phyloP scores from a whole-genome alignment of 1,140 invertebrate species.

The Zophobas atratus region DNA sequence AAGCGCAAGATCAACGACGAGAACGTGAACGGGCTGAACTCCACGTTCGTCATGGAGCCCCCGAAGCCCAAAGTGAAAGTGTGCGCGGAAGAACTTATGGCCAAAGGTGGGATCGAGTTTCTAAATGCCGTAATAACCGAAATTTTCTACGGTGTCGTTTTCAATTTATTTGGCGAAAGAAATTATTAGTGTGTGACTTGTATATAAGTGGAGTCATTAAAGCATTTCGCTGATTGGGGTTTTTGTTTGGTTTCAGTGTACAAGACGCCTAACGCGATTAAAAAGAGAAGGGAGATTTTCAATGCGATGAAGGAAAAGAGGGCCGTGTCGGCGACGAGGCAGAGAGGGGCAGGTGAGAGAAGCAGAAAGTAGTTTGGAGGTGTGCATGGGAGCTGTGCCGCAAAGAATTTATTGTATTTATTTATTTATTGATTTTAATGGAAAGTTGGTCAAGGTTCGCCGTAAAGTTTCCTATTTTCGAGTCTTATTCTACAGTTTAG shows the following conservation, averaged over 20 bases:
- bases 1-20: constrained; percentile 46
- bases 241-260: constrained; percentile 50
- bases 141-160: constrained; percentile 55
- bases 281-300: constrained; percentile 32
- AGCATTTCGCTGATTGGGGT: constrained; percentile 18
- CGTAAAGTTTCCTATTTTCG: too few relatives aligned
- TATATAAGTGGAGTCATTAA: constrained; percentile 32
- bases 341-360: constrained; percentile 19
- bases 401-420: too few relatives aligned
- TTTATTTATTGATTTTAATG: too few relatives aligned
- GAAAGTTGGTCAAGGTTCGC: too few relatives aligned
- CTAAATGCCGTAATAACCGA: constrained; percentile 51
- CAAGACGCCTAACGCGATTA: constrained; percentile 47
- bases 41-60: constrained; percentile 15
- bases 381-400: too few relatives aligned
- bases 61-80: constrained; percentile 37
- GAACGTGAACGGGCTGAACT: constrained; percentile 6
- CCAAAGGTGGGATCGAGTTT: constrained; percentile 59
- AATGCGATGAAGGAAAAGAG: constrained; percentile 24
- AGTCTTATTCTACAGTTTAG: too few relatives aligned
- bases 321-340: constrained; percentile 2
- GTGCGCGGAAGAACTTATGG: constrained; percentile 48
- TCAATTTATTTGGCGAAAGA: constrained; percentile 27
- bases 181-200: constrained; percentile 41
- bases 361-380: too few relatives aligned